phyloP scores from a whole-genome alignment of 2,888 invertebrate genomes.

The Hydropsyche betteni region DNA sequence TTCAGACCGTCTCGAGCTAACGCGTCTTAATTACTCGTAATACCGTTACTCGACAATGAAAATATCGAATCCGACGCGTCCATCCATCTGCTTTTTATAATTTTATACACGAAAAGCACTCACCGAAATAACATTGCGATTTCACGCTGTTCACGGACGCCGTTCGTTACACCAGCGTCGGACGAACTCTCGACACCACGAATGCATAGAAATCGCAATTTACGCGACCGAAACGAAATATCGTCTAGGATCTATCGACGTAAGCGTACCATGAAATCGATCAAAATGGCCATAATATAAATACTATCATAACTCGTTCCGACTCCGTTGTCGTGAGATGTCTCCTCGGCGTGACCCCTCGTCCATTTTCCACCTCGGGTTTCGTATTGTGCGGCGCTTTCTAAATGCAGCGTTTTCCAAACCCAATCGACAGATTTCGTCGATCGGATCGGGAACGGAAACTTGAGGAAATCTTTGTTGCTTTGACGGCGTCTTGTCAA shows the following conservation, averaged over 20 bases:
- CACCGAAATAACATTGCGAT: too few species aligned
- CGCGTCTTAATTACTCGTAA: slow-evolving; percentile 7
- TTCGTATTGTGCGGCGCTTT: too few species aligned
- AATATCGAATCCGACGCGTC: too few species aligned
- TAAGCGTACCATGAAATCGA: slow-evolving; percentile 24
- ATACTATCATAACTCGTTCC: background rate
- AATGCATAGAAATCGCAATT: background rate
- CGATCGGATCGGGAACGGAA: too few species aligned
- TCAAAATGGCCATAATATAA: background rate
- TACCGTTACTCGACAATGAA: background rate
- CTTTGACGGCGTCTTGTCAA: too few species aligned
- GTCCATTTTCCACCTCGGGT: background rate
- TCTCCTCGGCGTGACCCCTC: slow-evolving; percentile 14
- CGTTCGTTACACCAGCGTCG: background rate
- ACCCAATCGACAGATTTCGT: too few species aligned
- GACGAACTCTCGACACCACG: too few species aligned
- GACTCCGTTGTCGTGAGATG: slow-evolving; percentile 19
- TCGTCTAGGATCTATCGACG: background rate
- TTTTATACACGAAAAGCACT: too few species aligned
- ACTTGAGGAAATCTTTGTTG: too few species aligned
- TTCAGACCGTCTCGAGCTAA: background rate
- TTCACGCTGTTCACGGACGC: too few species aligned
- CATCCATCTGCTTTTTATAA: too few species aligned
- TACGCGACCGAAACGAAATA: background rate
- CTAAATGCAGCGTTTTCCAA: too few species aligned